Percentiles rank a stretch among this genome's conserved stretches.
Conservation (phyloP, 2,797 vertebrate genomes). For the Jordanella pulchra region DNA sequence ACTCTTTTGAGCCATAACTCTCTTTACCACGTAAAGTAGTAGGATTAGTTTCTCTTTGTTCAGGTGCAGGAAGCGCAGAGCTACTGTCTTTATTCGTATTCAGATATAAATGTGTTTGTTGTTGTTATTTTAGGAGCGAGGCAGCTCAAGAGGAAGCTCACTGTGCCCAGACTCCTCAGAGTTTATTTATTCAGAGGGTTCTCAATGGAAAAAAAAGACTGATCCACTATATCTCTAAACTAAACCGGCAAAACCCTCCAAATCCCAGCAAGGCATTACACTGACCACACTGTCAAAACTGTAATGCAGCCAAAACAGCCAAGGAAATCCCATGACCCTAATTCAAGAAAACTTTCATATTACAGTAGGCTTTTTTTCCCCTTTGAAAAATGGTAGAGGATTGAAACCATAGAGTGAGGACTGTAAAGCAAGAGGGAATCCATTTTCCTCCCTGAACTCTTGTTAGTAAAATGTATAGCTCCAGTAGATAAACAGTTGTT, state of each 20-base stretch:
- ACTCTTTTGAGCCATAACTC: slow-evolving; percentile 2
- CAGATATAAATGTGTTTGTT: neutral
- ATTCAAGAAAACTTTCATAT: slow-evolving; percentile 29
- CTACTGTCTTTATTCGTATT: neutral
- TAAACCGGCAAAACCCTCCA: slow-evolving; percentile 44
- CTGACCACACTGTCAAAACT: slow-evolving; percentile 55
- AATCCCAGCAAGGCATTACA: slow-evolving; percentile 48
- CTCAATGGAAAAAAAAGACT: slow-evolving; percentile 35
- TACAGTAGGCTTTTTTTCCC: slow-evolving; percentile 6
- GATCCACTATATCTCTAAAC: slow-evolving; percentile 51
- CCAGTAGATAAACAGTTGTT: neutral
- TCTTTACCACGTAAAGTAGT: neutral
- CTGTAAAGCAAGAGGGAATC: neutral
- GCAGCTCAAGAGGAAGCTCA: slow-evolving; percentile 11
- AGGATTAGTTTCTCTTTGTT: slow-evolving; percentile 9
- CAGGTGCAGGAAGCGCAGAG: slow-evolving; percentile 9
- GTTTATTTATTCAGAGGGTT: slow-evolving; percentile 43
- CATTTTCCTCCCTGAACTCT: neutral
- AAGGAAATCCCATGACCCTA: slow-evolving; percentile 37
- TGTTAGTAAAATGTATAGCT: neutral
- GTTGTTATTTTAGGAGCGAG: slow-evolving; percentile 11
- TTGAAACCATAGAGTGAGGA: neutral
- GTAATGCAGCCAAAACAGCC: slow-evolving; percentile 31
- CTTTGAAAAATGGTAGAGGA: neutral
- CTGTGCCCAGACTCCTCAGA: slow-evolving; percentile 13